Percentiles rank a stretch among this genome's conserved stretches.
phyloP scores from a whole-genome alignment of 2,113 vertebrate genomes.

The Leiothrix lutea region DNA sequence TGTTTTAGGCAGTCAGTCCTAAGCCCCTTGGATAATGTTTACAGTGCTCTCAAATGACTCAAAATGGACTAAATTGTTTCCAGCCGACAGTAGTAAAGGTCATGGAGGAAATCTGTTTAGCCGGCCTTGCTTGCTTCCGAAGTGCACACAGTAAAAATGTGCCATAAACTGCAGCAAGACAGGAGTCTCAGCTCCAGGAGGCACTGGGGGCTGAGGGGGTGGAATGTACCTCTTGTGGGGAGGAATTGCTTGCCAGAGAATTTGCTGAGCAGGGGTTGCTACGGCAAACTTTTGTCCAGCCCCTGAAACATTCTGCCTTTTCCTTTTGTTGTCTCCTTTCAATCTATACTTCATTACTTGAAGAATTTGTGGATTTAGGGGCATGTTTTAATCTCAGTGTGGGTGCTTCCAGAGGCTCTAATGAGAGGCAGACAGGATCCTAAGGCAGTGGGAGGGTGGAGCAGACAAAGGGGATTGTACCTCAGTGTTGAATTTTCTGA shows the following conservation, averaged over 20 bases:
- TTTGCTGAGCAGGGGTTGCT: neutral
- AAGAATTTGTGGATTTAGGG: neutral
- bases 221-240: neutral
- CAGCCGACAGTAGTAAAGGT: constrained; percentile 69
- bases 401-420: neutral
- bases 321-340: neutral
- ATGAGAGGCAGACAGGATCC: neutral
- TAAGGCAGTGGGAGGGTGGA: too few relatives aligned
- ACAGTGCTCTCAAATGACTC: constrained; percentile 72
- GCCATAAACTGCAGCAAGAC: constrained; percentile 24
- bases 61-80: constrained; percentile 76
- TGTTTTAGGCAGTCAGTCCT: constrained; percentile 53
- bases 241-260: neutral
- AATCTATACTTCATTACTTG: neutral
- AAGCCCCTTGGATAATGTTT: constrained; percentile 70
- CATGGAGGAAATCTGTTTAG: constrained; percentile 67
- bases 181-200: constrained; percentile 23
- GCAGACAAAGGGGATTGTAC: neutral
- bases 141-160: constrained; percentile 42
- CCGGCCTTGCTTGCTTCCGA: constrained; percentile 44
- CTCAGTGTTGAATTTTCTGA: neutral
- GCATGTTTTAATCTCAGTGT: neutral
- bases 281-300: neutral
- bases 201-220: neutral
- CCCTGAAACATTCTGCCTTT: neutral